Percentiles rank a stretch among this genome's conserved stretches.
Conservation (phyloP, 2,797 vertebrate genomes). For the Spinus pinus region DNA sequence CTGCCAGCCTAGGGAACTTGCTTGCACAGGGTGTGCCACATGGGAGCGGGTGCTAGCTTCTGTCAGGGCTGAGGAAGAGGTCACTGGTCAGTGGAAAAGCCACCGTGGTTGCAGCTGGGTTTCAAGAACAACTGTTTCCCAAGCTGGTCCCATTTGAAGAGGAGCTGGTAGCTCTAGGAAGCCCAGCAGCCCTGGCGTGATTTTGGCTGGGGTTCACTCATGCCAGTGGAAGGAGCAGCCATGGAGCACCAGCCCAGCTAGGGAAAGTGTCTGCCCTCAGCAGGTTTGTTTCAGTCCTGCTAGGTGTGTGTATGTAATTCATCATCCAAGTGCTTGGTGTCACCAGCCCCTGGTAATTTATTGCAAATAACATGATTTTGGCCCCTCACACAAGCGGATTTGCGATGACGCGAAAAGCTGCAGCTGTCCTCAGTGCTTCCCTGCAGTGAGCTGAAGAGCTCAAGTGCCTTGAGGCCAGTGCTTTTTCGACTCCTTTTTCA, state of each 20-base stretch:
- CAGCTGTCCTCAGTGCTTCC: constrained; percentile 37
- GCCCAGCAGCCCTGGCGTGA: not conserved
- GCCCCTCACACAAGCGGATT: not conserved
- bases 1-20: not conserved
- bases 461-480: not conserved
- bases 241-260: not conserved
- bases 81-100: not conserved
- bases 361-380: not conserved
- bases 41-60: not conserved
- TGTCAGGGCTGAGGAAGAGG: not conserved
- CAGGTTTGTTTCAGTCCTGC: not conserved
- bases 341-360: constrained; percentile 28
- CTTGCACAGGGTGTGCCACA: not conserved
- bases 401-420: not conserved
- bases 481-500: not conserved
- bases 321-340: not conserved
- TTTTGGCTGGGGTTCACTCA: not conserved
- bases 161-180: not conserved
- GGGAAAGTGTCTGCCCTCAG: not conserved
- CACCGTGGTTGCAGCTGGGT: not conserved
- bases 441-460: constrained; percentile 18
- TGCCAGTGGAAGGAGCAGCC: not conserved
- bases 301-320: not conserved
- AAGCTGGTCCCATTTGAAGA: not conserved
- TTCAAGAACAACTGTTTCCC: not conserved